phyloP scores from a whole-genome alignment of 2,888 invertebrate genomes.

The Smittia sp. region DNA sequence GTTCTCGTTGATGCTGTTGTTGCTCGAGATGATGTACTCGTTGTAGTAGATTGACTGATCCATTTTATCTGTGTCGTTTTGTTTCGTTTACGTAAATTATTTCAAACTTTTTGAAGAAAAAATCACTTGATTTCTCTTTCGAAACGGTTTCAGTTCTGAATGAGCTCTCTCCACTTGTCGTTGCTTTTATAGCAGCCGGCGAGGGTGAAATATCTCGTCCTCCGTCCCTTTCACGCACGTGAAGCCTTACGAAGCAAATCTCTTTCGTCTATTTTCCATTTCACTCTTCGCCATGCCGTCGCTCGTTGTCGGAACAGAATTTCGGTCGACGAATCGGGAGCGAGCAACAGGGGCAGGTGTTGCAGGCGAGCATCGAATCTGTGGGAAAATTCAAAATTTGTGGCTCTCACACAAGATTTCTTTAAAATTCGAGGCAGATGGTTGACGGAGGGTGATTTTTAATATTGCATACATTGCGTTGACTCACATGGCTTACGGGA shows the following conservation, averaged over 20 bases:
- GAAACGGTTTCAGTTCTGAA: conserved; percentile 23
- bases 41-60: conserved; percentile 51
- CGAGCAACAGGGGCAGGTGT: conserved; percentile 63
- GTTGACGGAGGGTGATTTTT: conserved; percentile 36
- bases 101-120: conserved; percentile 10
- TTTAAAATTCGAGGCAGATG: conserved; percentile 35
- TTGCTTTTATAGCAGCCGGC: conserved; percentile 25
- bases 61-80: conserved; percentile 12
- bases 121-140: conserved; percentile 22
- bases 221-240: conserved; percentile 14
- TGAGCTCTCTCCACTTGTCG: conserved; percentile 21
- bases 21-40: conserved; percentile 61
- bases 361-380: conserved; percentile 48
- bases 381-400: conserved; percentile 35
- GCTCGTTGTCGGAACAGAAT: not conserved
- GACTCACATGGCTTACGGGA: conserved; percentile 37
- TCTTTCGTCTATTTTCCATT: conserved; percentile 16
- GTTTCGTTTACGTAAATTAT: not conserved
- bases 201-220: conserved; percentile 16
- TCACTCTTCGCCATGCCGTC: conserved; percentile 20
- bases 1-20: conserved; percentile 72
- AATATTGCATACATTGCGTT: conserved; percentile 36
- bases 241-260: not conserved
- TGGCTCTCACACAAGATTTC: conserved; percentile 33
- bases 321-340: conserved; percentile 36